These are phyloP conservation scores for Girardinichthys multiradiatus DNA, from an alignment of 2,113 vertebrate species.

Conservation along the genomic window DNA sequence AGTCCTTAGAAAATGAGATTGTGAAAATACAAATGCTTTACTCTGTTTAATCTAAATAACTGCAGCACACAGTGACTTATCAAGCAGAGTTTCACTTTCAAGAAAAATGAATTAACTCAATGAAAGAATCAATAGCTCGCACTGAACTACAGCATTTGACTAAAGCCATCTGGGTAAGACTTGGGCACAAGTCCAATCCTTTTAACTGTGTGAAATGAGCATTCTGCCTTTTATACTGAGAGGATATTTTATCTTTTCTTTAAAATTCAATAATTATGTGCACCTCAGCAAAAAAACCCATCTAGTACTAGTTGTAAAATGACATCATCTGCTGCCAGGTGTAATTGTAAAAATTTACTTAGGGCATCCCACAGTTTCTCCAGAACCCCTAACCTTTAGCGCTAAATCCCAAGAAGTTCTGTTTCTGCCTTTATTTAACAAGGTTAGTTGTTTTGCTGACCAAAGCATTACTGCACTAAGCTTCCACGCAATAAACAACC, in stretches of 20 bases:
- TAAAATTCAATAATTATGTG: slow-evolving; percentile 33
- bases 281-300: slow-evolving; percentile 21
- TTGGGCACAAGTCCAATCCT: slow-evolving; percentile 46
- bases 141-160: slow-evolving; percentile 50
- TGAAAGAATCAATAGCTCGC: slow-evolving; percentile 61
- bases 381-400: slow-evolving; percentile 60
- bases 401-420: slow-evolving; percentile 25
- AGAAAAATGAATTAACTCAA: slow-evolving; percentile 59
- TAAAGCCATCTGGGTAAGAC: slow-evolving; percentile 56
- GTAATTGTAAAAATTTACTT: slow-evolving; percentile 62
- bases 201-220: slow-evolving; percentile 58
- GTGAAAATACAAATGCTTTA: slow-evolving; percentile 37
- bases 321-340: slow-evolving; percentile 29
- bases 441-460: slow-evolving; percentile 68
- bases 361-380: slow-evolving; percentile 43
- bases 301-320: slow-evolving; percentile 47
- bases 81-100: slow-evolving; percentile 48
- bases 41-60: slow-evolving; percentile 62
- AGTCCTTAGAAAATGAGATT: slow-evolving; percentile 29
- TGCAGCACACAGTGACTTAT: slow-evolving; percentile 59
- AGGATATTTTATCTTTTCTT: slow-evolving; percentile 31
- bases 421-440: slow-evolving; percentile 60
- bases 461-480: slow-evolving; percentile 40
- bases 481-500: slow-evolving; percentile 10
- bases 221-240: slow-evolving; percentile 47